Percentiles rank a stretch among this genome's conserved stretches.
phyloP scores from a whole-genome alignment of 2,797 vertebrate species.

The Anolis apletophallus region DNA sequence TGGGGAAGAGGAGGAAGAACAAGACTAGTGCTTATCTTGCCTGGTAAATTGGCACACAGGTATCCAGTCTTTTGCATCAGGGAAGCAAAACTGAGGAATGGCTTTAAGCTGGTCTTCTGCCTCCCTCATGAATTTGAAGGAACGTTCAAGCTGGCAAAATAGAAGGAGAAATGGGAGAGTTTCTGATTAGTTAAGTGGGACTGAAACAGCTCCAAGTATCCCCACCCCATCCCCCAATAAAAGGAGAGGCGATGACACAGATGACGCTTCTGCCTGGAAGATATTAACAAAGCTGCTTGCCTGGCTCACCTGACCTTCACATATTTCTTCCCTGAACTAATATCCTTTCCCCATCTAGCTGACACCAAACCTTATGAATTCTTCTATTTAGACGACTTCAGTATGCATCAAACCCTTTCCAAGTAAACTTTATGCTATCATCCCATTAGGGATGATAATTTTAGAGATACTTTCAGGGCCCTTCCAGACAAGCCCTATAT shows the following conservation, averaged over 20 bases:
- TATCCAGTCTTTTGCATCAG: constrained; percentile 89
- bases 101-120: constrained; percentile 91
- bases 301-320: constrained; percentile 54
- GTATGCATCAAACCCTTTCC: neutral
- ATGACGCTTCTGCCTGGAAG: constrained; percentile 70
- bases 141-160: constrained; percentile 84
- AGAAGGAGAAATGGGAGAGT: constrained; percentile 58
- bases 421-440: neutral
- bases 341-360: neutral
- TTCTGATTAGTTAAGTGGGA: constrained; percentile 70
- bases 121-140: constrained; percentile 90
- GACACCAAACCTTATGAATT: neutral
- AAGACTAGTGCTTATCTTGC: constrained; percentile 64
- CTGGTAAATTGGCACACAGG: constrained; percentile 87
- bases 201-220: constrained; percentile 67
- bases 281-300: constrained; percentile 62
- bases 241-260: constrained; percentile 69
- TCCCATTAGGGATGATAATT: no score
- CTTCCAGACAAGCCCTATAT: no score
- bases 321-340: constrained; percentile 40
- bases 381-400: constrained; percentile 37
- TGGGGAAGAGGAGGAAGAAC: neutral
- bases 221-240: constrained; percentile 50
- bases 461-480: no score
- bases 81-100: constrained; percentile 93